These are phyloP conservation scores for Gerris lacustris DNA, from an alignment of 2,888 invertebrate species.

Conservation along the genomic window DNA sequence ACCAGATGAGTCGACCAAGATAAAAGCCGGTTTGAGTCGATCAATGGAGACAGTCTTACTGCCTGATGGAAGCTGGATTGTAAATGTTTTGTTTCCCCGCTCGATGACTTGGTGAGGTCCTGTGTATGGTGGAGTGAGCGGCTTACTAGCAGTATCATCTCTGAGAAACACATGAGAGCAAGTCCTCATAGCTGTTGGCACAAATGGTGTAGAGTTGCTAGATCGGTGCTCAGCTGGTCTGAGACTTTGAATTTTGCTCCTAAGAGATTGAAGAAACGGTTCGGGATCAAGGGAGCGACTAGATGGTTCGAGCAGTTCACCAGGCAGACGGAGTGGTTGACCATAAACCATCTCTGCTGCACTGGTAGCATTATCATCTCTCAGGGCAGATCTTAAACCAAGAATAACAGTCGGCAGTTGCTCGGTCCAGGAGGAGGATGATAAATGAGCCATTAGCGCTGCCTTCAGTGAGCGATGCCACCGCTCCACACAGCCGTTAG, in stretches of 20 bases:
- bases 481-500: conserved; percentile 37
- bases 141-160: conserved; percentile 20
- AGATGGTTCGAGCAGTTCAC: background rate
- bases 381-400: background rate
- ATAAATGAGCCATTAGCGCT: conserved; percentile 28
- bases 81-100: background rate
- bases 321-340: conserved; percentile 6
- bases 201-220: background rate
- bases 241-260: background rate
- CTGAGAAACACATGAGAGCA: conserved; percentile 23
- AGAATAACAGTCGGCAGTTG: conserved; percentile 1
- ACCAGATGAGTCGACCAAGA: background rate
- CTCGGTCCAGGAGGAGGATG: background rate
- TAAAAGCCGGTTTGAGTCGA: background rate
- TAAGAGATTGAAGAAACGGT: background rate
- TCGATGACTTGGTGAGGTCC: conserved; percentile 17
- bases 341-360: background rate
- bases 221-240: background rate
- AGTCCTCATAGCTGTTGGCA: conserved; percentile 7
- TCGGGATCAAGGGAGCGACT: background rate
- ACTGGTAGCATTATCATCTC: conserved; percentile 9
- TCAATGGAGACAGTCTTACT: background rate
- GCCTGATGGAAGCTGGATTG: background rate
- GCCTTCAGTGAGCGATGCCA: conserved; percentile 37
- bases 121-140: too few relatives aligned